Evolutionary conservation across 1,140 invertebrate species (phyloP).

Genomic region (Panonychus citri): DNA sequence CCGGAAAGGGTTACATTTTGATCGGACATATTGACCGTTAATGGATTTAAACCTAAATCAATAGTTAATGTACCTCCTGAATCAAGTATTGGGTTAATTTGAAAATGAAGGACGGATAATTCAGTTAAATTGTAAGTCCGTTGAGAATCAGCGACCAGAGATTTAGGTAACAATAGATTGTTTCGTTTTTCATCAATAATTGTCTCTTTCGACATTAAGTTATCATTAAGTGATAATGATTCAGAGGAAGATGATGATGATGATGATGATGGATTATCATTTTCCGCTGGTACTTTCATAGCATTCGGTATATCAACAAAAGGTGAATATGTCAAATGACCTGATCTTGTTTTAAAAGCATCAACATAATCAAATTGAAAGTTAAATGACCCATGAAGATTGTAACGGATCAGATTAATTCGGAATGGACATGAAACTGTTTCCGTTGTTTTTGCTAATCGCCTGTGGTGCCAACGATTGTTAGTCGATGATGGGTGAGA

Average conservation of each 20-base stretch:
- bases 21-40: constrained; percentile 5
- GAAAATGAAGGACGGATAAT: constrained; percentile 25
- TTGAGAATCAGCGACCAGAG: neutral
- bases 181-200: neutral
- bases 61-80: constrained; percentile 31
- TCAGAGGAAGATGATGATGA: constrained; percentile 11
- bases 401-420: constrained; percentile 27
- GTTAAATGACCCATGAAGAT: constrained; percentile 17
- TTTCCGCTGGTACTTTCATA: neutral
- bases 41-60: constrained; percentile 6
- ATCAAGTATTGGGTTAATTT: constrained; percentile 29
- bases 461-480: neutral
- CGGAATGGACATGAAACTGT: constrained; percentile 5
- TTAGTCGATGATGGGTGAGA: neutral
- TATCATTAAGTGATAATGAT: no score
- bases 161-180: neutral
- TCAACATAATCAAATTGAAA: constrained; percentile 12
- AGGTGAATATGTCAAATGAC: constrained; percentile 11
- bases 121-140: constrained; percentile 14
- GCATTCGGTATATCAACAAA: neutral
- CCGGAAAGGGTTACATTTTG: neutral
- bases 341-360: constrained; percentile 16
- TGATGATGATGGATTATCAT: constrained; percentile 16
- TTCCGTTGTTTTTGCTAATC: neutral
- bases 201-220: no score